A percentile compares a stretch with the other conserved stretches of the same genome.
Evolutionary conservation across 2,888 invertebrate species (phyloP).

Genomic region (Aphidius colemani): DNA sequence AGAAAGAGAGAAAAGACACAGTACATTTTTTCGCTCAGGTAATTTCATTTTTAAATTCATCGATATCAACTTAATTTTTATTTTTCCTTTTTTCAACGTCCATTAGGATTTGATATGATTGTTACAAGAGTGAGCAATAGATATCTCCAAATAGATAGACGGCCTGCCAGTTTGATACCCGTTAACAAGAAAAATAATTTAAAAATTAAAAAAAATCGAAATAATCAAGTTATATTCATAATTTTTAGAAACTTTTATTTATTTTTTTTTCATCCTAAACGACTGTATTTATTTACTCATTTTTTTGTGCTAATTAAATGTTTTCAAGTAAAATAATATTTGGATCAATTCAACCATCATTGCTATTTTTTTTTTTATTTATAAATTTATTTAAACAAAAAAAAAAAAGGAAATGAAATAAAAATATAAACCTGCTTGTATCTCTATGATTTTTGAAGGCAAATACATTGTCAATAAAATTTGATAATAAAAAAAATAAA

Average conservation of each 20-base stretch:
- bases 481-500: not conserved
- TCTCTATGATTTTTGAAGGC: no score
- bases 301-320: not conserved
- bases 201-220: no score
- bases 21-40: not conserved
- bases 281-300: no score
- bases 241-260: no score
- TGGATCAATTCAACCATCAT: slow-evolving; percentile 10
- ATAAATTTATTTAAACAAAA: no score
- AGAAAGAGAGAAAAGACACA: not conserved
- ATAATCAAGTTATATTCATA: no score
- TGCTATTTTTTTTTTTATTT: slow-evolving; percentile 35
- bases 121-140: slow-evolving; percentile 23
- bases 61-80: not conserved
- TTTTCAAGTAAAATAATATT: no score
- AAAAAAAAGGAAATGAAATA: no score
- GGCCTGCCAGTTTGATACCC: slow-evolving; percentile 28
- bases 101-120: slow-evolving; percentile 25
- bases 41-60: not conserved
- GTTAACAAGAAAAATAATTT: no score
- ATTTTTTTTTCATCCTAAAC: no score
- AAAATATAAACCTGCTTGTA: slow-evolving; percentile 37
- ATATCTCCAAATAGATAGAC: slow-evolving; percentile 18
- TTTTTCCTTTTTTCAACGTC: not conserved
- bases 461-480: no score